These are phyloP conservation scores for Pantherophis alleghaniensis DNA, from an alignment of 2,797 vertebrate genomes.

Conservation along the genomic window DNA sequence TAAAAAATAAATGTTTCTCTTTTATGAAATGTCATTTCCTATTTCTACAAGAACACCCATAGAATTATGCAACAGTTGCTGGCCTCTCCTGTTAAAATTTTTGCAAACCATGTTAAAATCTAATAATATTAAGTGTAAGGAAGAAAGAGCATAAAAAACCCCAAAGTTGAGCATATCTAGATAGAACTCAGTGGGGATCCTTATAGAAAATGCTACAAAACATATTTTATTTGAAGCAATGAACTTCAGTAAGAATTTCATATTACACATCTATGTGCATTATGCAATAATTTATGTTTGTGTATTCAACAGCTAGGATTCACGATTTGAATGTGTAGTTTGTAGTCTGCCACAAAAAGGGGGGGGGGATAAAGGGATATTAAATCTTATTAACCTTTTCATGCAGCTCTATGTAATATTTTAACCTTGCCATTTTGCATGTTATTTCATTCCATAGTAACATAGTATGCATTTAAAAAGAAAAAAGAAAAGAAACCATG, in stretches of 20 bases:
- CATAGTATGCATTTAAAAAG: conserved; percentile 24
- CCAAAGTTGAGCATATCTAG: conserved; percentile 49
- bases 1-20: not conserved
- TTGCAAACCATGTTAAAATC: conserved; percentile 43
- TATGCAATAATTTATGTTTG: conserved; percentile 62
- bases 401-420: conserved; percentile 34
- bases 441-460: conserved; percentile 23
- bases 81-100: conserved; percentile 46
- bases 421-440: conserved; percentile 39
- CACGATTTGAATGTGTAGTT: conserved; percentile 52
- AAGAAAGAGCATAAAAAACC: conserved; percentile 36
- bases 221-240: conserved; percentile 60
- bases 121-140: conserved; percentile 40
- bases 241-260: conserved; percentile 63
- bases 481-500: not conserved
- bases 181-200: conserved; percentile 62
- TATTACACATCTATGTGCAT: conserved; percentile 60
- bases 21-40: conserved; percentile 24
- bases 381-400: conserved; percentile 59
- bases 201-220: conserved; percentile 55
- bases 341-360: conserved; percentile 28
- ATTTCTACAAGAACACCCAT: conserved; percentile 20
- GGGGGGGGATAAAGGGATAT: not conserved
- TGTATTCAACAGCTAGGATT: conserved; percentile 65
- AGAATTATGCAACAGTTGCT: conserved; percentile 32